Evolutionary conservation across 1,140 invertebrate genomes (phyloP), one percentile per base, ranked within the genome.

Genomic region (Penaeus chinensis): DNA sequence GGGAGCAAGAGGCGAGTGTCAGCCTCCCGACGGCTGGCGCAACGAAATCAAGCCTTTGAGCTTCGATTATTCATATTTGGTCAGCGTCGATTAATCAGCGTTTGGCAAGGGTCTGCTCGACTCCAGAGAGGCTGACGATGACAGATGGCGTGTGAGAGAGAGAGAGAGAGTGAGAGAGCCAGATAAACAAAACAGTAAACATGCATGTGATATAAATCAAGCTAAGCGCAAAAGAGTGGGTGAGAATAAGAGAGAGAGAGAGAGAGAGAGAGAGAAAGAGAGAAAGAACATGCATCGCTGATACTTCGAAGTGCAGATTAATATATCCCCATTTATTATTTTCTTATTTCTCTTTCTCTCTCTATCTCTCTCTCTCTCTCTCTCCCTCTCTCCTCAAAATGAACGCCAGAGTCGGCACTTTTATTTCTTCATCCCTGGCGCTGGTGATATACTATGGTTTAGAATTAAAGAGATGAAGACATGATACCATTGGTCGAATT

Each of bases 351-450:
- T 71, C 69, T 71, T 32, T 71, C 69, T 74, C 71, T 74, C n/a
- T 37, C 74, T 77, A 37, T 78, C 76, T 78, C 76, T 78, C 76
- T 78, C 32, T 78, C 76, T 78, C 76, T 78, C 37, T 78, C 76
- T 78, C 77, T 79, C 77, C 60, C 47, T 79, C 77, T 79, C 61
- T 24, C n/a, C 47, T 54, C 77, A 60, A 42, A 79, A 60, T 18
- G 61, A 79, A 60, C 20, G 42, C 22, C 37, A 60, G 24, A 54
- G 19, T 79, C 54, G 61, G 61, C 77, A 47, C 37, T 60, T n/a
- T 32, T 60, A 79, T 60, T 60, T 32, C 32, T 54, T 54, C 54
- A 47, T n/a, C 77, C 54, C 19, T 42, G n/a, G 61, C 77, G 24
- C 11, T 3, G 71, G 66, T 22, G 66, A 32, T 22, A 54, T 54